A percentile compares a stretch with the other conserved stretches of the same genome.
Evolutionary conservation across 2,797 vertebrate species (phyloP).

Genomic region (Sciaenops ocellatus): DNA sequence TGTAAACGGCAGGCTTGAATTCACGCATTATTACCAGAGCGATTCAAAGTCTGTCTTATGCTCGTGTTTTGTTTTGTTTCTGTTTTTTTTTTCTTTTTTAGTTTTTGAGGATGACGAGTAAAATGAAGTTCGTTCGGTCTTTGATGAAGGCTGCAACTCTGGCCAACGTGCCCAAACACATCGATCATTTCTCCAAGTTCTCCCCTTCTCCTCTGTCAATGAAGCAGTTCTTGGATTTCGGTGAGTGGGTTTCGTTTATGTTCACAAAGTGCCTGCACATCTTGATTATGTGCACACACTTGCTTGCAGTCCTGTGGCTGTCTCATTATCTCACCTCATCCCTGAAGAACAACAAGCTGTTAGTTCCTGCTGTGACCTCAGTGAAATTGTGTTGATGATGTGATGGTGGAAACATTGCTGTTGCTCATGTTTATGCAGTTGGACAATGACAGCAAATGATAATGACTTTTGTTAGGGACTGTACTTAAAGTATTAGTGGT

Average conservation of each 20-base stretch:
- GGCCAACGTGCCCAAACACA: slow-evolving; percentile 78
- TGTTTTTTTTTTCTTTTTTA: too few species aligned
- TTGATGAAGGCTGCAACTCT: slow-evolving; percentile 49
- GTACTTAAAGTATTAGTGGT: neutral
- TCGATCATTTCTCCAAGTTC: slow-evolving; percentile 90
- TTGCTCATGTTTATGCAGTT: too few species aligned
- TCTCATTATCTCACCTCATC: neutral
- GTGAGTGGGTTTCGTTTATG: slow-evolving; percentile 39
- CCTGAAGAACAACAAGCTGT: neutral
- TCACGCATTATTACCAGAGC: too few species aligned
- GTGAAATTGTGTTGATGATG: neutral
- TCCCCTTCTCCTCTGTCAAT: slow-evolving; percentile 91
- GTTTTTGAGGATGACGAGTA: slow-evolving; percentile 29
- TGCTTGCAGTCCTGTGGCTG: too few species aligned
- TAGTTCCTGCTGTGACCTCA: neutral
- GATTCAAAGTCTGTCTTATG: too few species aligned
- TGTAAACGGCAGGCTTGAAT: neutral
- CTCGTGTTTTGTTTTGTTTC: neutral
- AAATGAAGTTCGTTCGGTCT: slow-evolving; percentile 35
- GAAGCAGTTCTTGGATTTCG: slow-evolving; percentile 91
- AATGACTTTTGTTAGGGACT: neutral
- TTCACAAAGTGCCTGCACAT: too few species aligned
- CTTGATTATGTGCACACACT: neutral
- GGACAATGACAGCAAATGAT: neutral
- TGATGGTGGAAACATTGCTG: neutral